Base-by-base conservation (phyloP, 1,140 invertebrate species). In the Chrysomallon squamiferum region DNA sequence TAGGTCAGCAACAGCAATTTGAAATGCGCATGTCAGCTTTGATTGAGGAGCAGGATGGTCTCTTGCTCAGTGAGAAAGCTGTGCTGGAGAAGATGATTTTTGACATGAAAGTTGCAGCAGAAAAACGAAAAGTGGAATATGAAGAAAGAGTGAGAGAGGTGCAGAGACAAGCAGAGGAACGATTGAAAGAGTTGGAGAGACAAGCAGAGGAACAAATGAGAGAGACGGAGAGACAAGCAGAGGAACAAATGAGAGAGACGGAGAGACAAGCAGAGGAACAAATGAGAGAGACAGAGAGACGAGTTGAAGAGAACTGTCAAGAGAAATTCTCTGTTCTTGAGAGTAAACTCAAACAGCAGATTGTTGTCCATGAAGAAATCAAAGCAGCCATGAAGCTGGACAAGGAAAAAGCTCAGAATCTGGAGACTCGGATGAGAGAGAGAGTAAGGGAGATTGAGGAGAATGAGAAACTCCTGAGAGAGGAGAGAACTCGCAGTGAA, bases 31-130 rank as follows among this genome's bases (percentile, higher is more conserved):
- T 67, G 32, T 67, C 69, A 15, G 56, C 59, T 56, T n/a, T 67
- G 3, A 30, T 68, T 4, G 65, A 74, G 5, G 72, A 78, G 15
- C 73, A 73, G 47, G 74, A 78, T 20, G 65, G 69, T 49, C 49
- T 66, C 32, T 60, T 64, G 0, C 47, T 59, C 11, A 72, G 59
- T 56, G 68, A 76, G 50, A 70, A 66, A 27, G 62, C 66, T 30
- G 33, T 61, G 22, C 65, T 68, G 11, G 72, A 74, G 58, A 69
- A 74, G 30, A 65, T 63, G 11, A 54, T 75, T 3, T 18, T 59
- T 22, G 57, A 68, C 6, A 6, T 71, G 3, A 35, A 63, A 29
- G 45, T 32, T 2, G 9, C 58, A 5, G 47, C 59, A 9, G 47
- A 58, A 2, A 59, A 63, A 56, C 43, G 59, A 9, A 57, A 62